These are phyloP conservation scores for Calephelis nemesis DNA, from an alignment of 1,140 invertebrate species.

Conservation along the genomic window DNA sequence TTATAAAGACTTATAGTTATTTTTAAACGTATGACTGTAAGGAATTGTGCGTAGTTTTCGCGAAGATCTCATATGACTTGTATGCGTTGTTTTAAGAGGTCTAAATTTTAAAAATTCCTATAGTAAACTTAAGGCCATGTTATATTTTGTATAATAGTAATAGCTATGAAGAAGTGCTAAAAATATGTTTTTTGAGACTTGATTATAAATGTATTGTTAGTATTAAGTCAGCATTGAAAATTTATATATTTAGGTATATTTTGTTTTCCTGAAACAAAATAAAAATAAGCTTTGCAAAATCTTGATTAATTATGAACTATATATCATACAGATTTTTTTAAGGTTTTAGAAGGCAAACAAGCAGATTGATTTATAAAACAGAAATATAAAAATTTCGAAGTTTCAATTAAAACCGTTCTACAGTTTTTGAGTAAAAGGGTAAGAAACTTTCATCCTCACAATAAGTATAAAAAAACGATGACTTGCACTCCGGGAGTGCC, in stretches of 20 bases:
- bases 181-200: background rate
- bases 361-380: too few species aligned
- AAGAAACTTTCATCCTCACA: too few species aligned
- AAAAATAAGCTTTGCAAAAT: background rate
- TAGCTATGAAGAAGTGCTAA: background rate
- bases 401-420: too few species aligned
- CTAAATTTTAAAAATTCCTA: slow-evolving; percentile 12
- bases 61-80: slow-evolving; percentile 6
- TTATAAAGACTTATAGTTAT: slow-evolving; percentile 13
- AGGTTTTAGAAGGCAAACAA: too few species aligned
- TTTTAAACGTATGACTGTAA: slow-evolving; percentile 8
- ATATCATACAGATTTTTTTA: too few species aligned
- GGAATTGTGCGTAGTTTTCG: slow-evolving; percentile 10
- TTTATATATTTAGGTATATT: too few species aligned
- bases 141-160: background rate
- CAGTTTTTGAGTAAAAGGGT: too few species aligned
- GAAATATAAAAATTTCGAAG: too few species aligned
- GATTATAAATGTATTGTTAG: background rate
- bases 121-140: slow-evolving; percentile 5
- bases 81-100: slow-evolving; percentile 8
- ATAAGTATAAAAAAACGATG: too few species aligned
- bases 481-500: too few species aligned
- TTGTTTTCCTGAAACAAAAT: background rate
- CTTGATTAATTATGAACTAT: too few species aligned
- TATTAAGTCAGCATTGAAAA: background rate